A percentile compares a stretch with the other conserved stretches of the same genome.
These are phyloP conservation scores for Zoroaster sp. DNA, from an alignment of 53 echinoderm and acorn worm genomes.

Conservation along the genomic window DNA sequence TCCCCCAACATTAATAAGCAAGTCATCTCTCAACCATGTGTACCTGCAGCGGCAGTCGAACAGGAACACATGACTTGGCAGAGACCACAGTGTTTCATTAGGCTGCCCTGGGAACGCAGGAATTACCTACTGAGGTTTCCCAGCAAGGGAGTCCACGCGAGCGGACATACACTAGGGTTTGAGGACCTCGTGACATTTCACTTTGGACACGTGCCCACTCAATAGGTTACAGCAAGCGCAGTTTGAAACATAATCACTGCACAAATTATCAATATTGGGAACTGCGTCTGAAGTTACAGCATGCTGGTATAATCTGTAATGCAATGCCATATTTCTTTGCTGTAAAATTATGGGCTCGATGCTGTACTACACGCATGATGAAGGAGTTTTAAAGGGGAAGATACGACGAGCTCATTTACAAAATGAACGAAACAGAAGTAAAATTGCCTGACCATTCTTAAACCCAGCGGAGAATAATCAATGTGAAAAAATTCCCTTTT, in stretches of 20 bases:
- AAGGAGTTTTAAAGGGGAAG: too few relatives aligned
- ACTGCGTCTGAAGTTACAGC: neutral
- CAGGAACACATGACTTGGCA: too few relatives aligned
- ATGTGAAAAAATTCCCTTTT: too few relatives aligned
- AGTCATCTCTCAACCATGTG: neutral
- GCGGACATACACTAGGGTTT: neutral
- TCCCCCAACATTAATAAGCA: too few relatives aligned
- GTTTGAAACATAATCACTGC: constrained; percentile 2
- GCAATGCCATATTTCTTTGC: neutral
- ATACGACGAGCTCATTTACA: too few relatives aligned
- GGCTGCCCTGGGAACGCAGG: neutral
- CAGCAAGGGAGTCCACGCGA: neutral
- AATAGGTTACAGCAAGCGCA: neutral
- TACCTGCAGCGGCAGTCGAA: too few relatives aligned
- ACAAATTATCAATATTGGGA: constrained; percentile 6
- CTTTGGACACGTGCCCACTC: constrained; percentile 28
- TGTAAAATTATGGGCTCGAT: too few relatives aligned
- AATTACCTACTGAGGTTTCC: neutral
- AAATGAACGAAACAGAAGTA: too few relatives aligned
- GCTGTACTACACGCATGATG: too few relatives aligned
- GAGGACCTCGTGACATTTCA: neutral
- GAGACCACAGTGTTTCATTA: neutral
- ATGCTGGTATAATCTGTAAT: constrained; percentile 10
- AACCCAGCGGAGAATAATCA: too few relatives aligned
- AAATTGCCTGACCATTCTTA: too few relatives aligned